phyloP scores from a whole-genome alignment of 2,113 vertebrate species.

The Mustela lutreola region DNA sequence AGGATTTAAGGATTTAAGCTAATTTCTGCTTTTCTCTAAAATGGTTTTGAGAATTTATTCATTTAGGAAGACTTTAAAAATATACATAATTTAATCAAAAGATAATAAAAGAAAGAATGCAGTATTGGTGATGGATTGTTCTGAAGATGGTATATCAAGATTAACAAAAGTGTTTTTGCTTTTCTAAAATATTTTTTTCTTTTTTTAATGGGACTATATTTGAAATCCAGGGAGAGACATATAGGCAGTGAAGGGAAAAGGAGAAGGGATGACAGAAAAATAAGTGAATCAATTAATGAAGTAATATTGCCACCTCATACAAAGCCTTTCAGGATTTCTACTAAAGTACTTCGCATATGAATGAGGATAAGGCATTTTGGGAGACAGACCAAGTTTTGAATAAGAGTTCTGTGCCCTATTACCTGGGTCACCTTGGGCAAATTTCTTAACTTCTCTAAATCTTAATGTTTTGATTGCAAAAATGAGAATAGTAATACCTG shows the following conservation, averaged over 20 bases:
- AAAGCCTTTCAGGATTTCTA: not conserved
- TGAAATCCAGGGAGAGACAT: not conserved
- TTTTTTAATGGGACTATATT: not conserved
- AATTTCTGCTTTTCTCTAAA: not conserved
- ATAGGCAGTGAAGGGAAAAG: not conserved
- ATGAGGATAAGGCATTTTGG: not conserved
- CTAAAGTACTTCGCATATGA: not conserved
- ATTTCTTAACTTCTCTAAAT: not conserved
- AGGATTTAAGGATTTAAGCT: not conserved
- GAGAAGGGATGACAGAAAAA: not conserved
- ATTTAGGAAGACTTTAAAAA: not conserved
- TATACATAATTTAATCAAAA: not conserved
- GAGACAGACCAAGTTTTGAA: not conserved
- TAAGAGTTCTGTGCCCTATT: not conserved
- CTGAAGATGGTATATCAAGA: not conserved
- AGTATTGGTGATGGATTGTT: not conserved
- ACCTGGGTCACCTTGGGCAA: not conserved
- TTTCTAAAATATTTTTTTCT: not conserved
- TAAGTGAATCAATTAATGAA: not conserved
- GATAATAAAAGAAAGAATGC: not conserved
- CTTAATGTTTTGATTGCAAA: not conserved
- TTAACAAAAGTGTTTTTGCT: not conserved
- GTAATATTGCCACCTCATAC: not conserved
- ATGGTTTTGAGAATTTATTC: not conserved
- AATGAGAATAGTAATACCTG: not conserved